A percentile compares a stretch with the other conserved stretches of the same genome.
phyloP scores from a whole-genome alignment of 2,888 invertebrate species.

The Coremacera marginata region DNA sequence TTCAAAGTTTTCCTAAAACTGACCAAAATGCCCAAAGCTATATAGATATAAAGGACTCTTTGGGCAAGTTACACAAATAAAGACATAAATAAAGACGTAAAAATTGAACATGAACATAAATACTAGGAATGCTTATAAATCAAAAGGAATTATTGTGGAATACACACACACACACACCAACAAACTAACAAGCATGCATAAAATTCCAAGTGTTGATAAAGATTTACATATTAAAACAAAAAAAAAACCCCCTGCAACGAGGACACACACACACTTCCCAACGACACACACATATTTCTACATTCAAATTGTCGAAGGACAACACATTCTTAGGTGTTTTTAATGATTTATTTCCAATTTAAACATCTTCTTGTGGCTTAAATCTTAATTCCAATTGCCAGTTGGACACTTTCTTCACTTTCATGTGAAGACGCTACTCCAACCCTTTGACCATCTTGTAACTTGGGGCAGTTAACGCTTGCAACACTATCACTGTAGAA shows the following conservation, averaged over 20 bases:
- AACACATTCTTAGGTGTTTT: slow-evolving; percentile 54
- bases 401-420: slow-evolving; percentile 37
- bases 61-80: no score
- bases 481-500: not conserved
- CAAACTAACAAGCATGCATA: not conserved
- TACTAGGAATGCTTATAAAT: slow-evolving; percentile 39
- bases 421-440: not conserved
- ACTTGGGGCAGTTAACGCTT: not conserved
- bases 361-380: slow-evolving; percentile 54
- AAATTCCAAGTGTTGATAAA: slow-evolving; percentile 18
- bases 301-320: not conserved
- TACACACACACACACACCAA: not conserved
- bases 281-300: not conserved
- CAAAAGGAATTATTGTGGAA: slow-evolving; percentile 39
- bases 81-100: slow-evolving; percentile 44
- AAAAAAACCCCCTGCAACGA: not conserved
- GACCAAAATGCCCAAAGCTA: not conserved
- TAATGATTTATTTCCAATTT: slow-evolving; percentile 66
- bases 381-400: slow-evolving; percentile 54
- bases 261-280: not conserved
- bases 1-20: not conserved
- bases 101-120: slow-evolving; percentile 57
- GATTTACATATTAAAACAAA: slow-evolving; percentile 15
- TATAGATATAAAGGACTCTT: no score
- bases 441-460: not conserved